Evolutionary conservation across 2,797 vertebrate species (phyloP).

Genomic region (Sebastolobus altivelis): DNA sequence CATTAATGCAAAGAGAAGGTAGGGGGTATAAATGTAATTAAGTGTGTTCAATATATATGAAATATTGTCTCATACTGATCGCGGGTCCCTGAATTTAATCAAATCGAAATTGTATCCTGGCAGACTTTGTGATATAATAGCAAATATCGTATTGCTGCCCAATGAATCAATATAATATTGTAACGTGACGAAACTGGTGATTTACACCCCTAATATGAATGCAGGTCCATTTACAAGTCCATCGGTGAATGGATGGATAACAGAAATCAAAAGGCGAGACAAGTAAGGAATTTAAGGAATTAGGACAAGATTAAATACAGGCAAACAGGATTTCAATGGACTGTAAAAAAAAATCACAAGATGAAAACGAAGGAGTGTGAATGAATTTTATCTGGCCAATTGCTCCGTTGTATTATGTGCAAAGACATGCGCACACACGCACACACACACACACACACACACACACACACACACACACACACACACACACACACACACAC

Average conservation of each 20-base stretch:
- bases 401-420: neutral
- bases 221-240: neutral
- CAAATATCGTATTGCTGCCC: too few relatives aligned
- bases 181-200: too few relatives aligned
- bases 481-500: neutral
- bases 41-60: too few relatives aligned
- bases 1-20: too few relatives aligned
- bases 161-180: too few relatives aligned
- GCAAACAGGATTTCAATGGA: neutral
- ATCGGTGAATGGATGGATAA: neutral
- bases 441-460: neutral
- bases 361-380: slow-evolving; percentile 3
- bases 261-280: neutral
- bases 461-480: neutral
- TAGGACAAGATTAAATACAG: neutral
- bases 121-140: too few relatives aligned
- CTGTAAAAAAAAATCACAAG: neutral
- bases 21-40: too few relatives aligned
- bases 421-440: neutral
- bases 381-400: neutral
- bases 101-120: too few relatives aligned
- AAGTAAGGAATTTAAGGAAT: neutral
- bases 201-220: neutral
- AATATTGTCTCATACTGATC: too few relatives aligned
- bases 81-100: too few relatives aligned